A percentile compares a stretch with the other conserved stretches of the same genome.
phyloP scores from a whole-genome alignment of 1,140 invertebrate genomes.

The Harpegnathos saltator region DNA sequence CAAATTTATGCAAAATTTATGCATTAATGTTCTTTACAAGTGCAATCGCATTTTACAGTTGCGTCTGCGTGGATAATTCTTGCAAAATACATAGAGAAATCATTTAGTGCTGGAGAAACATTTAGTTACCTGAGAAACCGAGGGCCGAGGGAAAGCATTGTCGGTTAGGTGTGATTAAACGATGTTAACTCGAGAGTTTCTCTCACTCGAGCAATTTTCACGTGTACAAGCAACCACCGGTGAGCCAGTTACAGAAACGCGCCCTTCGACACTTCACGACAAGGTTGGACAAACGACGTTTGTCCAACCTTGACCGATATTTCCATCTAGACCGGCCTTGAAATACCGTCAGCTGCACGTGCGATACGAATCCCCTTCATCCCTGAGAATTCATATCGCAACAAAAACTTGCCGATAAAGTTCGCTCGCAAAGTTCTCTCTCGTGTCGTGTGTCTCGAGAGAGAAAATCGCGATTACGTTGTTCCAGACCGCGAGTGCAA shows the following conservation, averaged over 20 bases:
- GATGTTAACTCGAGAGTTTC: background rate
- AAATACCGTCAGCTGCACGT: slow-evolving; percentile 9
- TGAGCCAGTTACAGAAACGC: slow-evolving; percentile 21
- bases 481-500: background rate
- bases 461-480: background rate
- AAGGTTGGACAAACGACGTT: too few species aligned
- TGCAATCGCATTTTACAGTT: background rate
- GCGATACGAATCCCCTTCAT: slow-evolving; percentile 24
- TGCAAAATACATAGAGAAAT: too few species aligned
- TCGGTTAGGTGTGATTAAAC: background rate
- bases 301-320: slow-evolving; percentile 65
- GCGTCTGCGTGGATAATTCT: too few species aligned
- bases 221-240: background rate
- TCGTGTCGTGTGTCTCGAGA: background rate
- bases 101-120: too few species aligned
- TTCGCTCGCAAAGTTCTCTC: slow-evolving; percentile 16
- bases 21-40: background rate
- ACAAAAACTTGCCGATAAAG: slow-evolving; percentile 31
- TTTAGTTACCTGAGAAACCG: too few species aligned
- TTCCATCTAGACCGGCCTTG: slow-evolving; percentile 12
- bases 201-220: slow-evolving; percentile 14
- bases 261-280: background rate
- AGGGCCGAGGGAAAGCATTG: too few species aligned
- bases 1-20: background rate
- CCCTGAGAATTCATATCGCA: background rate